Base-by-base conservation (phyloP, 1,140 invertebrate genomes). In the Notospermus geniculatus region DNA sequence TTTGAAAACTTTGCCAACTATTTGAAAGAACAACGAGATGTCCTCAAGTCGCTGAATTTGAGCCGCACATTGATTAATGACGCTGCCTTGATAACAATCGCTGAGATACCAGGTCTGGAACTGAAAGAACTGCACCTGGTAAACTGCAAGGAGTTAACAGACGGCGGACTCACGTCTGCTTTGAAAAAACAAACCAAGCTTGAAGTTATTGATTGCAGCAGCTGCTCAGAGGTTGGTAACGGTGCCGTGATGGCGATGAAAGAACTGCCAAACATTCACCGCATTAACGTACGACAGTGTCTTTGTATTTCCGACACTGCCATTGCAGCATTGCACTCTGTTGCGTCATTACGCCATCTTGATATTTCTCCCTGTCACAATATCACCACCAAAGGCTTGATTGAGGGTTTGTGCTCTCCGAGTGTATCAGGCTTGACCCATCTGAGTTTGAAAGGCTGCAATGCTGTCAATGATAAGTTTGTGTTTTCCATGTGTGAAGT, bases 291-390 rank as follows among this genome's bases (percentile, higher is more conserved):
- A 5, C 66, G 62, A 39, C 71, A 73, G 54, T 77, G 75, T 76
- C 72, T 80, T 60, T 84, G 82, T 32, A 78, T 90, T 0, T 87
- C 87, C 1, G 85, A 89, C 72, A 66, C 74, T 23, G 86, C 87
- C 2, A 77, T 87, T 9, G 66, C 72, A 11, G 77, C 84, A 63
- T 72, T 90, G 36, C 63, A 77, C 32, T 83, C 84, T 32, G 68
- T 89, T 5, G 80, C 77, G 52, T 80, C 83, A 27, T 71, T 90
- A 2, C 83, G 83, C 64, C 70, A 76, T 15, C 65, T 90, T 23
- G 86, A 90, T 70, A 84, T 90, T 17, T 88, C 88, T 0, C 85
- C 86, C 64, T 87, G 87, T 71, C 85, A 87, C 72, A 76, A 84
- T 56, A 78, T 89, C n/a, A 86, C 84, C 25, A 84, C 84, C 55